Evolutionary conservation across 2,797 vertebrate genomes (phyloP), one percentile per base, ranked within the genome.

Genomic region (Clarias platycephalus): DNA sequence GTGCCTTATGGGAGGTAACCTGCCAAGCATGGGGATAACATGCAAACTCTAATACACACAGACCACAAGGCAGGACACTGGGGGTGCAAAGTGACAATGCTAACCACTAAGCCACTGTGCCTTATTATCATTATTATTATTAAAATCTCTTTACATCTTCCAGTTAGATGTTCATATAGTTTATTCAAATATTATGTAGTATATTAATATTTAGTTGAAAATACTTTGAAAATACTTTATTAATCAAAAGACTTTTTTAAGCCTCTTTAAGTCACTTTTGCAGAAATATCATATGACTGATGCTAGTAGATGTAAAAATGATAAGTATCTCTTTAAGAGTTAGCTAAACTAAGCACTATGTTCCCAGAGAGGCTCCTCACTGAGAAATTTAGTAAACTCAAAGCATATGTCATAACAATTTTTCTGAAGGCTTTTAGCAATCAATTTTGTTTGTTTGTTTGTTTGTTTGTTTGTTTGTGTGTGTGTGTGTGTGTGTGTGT

Each of bases 301-400:
- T 34, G 71, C n/a, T 77, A 63, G 88, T 76, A 40, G 80, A 82
- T 75, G 79, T 84, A 64, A 74, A 84, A 86, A 68, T 74, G 64
- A 57, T 66, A 81, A 77, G 57, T 85, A 53, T 83, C 60, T 72
- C 28, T 83, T 92, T 91, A 90, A 80, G 80, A 53, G 82, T 24
- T 85, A 77, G 83, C 86, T 88, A 81, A 71, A 81, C 88, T 88
- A 78, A 83, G 81, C 78, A 37, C 62, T 74, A 64, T 84, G 77
- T 81, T 86, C 76, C 71, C 71, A 60, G 63, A 37, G 57, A 80
- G 34, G 68, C 77, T 83, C 71, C 80, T 80, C 71, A 28, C 67
- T 22, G 58, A 72, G 62, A 81, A 83, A 53, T 75, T 55, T 72
- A 76, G 84, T 71, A 89, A 86, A 84, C 83, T 37, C 58, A 83